These are phyloP conservation scores for Chrysolina americana DNA, from an alignment of 2,888 invertebrate genomes.

Conservation along the genomic window DNA sequence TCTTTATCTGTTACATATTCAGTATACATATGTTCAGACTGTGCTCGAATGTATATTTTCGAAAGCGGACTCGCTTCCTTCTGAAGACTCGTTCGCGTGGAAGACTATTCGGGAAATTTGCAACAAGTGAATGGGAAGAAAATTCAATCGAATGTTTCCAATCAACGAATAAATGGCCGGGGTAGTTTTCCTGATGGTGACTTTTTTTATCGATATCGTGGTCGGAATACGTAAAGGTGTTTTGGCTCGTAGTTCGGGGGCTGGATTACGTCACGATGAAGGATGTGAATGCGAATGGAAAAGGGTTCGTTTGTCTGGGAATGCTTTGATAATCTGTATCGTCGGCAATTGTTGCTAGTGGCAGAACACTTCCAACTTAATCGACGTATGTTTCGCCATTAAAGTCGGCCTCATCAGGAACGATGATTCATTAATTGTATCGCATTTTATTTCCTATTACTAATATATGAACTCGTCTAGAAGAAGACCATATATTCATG, in stretches of 20 bases:
- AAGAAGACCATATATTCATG: too few species aligned
- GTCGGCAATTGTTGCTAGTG: too few species aligned
- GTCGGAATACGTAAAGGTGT: not conserved
- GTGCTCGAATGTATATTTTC: not conserved
- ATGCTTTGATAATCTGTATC: too few species aligned
- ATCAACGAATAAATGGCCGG: conserved; percentile 32
- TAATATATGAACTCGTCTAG: too few species aligned
- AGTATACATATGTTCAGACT: not conserved
- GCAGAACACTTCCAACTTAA: too few species aligned
- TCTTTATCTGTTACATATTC: not conserved
- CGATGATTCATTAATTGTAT: too few species aligned
- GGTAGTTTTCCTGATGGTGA: conserved; percentile 24
- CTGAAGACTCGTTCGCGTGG: conserved; percentile 6
- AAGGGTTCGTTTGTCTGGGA: too few species aligned
- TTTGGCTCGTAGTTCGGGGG: not conserved
- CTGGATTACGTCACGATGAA: too few species aligned
- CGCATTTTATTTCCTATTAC: too few species aligned
- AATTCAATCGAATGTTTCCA: conserved; percentile 33
- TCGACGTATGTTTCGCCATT: too few species aligned
- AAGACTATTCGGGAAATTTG: conserved; percentile 23
- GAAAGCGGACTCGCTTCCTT: not conserved
- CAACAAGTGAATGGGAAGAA: conserved; percentile 36
- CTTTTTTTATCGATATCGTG: conserved; percentile 18
- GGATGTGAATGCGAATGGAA: too few species aligned
- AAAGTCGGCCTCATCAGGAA: too few species aligned